Evolutionary conservation across 2,797 vertebrate genomes (phyloP).

Genomic region (Mus spretus): DNA sequence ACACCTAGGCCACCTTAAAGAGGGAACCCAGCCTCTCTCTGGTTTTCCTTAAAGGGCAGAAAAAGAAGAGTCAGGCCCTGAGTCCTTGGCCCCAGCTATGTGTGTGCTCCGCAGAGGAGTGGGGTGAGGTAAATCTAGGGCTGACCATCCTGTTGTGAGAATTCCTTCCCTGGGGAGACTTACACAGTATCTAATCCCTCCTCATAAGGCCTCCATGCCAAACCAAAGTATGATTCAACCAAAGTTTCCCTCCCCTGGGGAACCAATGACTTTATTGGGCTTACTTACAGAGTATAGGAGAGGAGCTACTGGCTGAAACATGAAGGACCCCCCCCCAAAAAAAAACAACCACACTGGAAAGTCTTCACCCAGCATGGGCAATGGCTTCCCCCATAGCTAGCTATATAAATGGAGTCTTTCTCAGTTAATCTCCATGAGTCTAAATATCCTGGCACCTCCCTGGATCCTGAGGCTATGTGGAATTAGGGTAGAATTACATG

Average conservation of each 20-base stretch:
- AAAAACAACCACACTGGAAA: not conserved
- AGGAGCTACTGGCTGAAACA: not conserved
- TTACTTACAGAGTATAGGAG: not conserved
- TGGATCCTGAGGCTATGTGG: not conserved
- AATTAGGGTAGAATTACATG: not conserved
- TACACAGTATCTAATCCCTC: not conserved
- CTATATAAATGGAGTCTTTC: not conserved
- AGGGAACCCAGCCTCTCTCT: no score
- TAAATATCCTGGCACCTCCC: not conserved
- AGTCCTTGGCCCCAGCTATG: not conserved
- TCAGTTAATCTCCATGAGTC: not conserved
- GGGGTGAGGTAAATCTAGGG: not conserved
- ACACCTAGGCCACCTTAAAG: not conserved
- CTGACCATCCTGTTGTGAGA: not conserved
- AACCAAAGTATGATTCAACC: not conserved
- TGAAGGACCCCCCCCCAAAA: not conserved
- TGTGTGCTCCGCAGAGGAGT: not conserved
- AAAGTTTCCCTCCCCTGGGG: not conserved
- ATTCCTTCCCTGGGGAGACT: not conserved
- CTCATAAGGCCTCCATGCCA: not conserved
- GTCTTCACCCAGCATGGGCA: not conserved
- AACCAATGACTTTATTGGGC: not conserved
- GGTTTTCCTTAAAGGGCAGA: not conserved
- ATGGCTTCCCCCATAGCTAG: not conserved
- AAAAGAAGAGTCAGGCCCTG: not conserved